Percentiles rank a stretch among this genome's conserved stretches.
Evolutionary conservation across 2,888 invertebrate species (phyloP).

Genomic region (Drosophila algonquin): DNA sequence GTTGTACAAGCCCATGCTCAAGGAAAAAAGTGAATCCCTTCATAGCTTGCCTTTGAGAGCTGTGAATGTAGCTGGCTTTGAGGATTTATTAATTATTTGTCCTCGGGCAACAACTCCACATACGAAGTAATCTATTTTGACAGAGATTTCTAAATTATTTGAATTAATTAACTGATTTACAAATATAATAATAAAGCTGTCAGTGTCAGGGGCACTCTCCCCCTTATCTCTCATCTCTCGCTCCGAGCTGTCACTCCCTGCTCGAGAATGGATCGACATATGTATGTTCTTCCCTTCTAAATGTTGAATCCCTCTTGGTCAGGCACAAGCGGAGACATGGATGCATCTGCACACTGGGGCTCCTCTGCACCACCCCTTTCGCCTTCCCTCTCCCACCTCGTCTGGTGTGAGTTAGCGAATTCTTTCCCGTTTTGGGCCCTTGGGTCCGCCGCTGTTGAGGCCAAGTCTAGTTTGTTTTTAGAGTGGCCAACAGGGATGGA

Average conservation of each 20-base stretch:
- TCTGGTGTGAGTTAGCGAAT: constrained; percentile 69
- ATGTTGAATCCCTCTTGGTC: constrained; percentile 51
- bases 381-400: background rate
- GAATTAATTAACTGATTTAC: constrained; percentile 71
- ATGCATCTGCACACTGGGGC: background rate
- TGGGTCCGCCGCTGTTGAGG: constrained; percentile 28
- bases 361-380: too few relatives aligned
- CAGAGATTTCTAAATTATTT: constrained; percentile 24
- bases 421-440: constrained; percentile 72
- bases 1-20: too few relatives aligned
- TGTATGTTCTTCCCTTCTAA: constrained; percentile 43
- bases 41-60: too few relatives aligned
- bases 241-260: constrained; percentile 10
- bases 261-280: background rate
- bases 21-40: too few relatives aligned
- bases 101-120: too few relatives aligned
- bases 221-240: too few relatives aligned
- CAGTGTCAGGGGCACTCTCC: constrained; percentile 54
- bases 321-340: constrained; percentile 48
- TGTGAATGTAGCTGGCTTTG: too few relatives aligned
- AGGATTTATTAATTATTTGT: too few relatives aligned
- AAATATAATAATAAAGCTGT: constrained; percentile 74
- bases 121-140: background rate
- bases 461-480: background rate
- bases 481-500: too few relatives aligned